Evolutionary conservation across 2,797 vertebrate genomes (phyloP), one percentile per base, ranked within the genome.

Genomic region (Mionectes olivaceus): DNA sequence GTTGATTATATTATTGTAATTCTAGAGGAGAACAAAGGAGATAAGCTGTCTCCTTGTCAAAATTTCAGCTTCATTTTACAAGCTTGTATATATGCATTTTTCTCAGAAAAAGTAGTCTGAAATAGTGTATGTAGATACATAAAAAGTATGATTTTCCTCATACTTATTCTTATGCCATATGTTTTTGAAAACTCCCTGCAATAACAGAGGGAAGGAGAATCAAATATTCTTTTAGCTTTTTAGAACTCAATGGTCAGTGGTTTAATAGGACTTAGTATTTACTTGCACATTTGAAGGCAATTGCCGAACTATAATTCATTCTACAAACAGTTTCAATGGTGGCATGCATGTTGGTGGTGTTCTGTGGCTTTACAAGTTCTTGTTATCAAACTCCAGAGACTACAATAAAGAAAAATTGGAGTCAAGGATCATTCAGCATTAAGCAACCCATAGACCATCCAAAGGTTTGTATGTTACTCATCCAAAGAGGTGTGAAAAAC

Each of bases 1-100:
- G 46, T 95, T 95, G 90, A 89, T 96, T 93, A 91, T 88, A 90
- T 88, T 95, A 70, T 80, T 93, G 44, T 82, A 74, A 83, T 89
- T 86, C 18, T 4, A 92, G 75, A 87, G 27, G 82, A 70, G 15
- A 87, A 67, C 15, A 70, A 3, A 70, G 30, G 25, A 73, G 74
- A 75, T 49, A 74, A 50, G 57, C 35, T 81, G n/a, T 87, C 22
- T 89, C 30, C n/a, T 61, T 83, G 77, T 70, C 57, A 81, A 82
- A 37, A 46, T 79, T 96, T 86, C 79, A 93, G 65, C 59, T 97
- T 76, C 55, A 85, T 96, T 95, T 81, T 95, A 93, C 73, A 90
- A 70, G 55, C 33, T 83, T 94, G 70, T 87, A 63, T 95, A 47
- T 94, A 46, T 87, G 35, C 9, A 81, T 96, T 93, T 43, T 92